phyloP scores from a whole-genome alignment of 2,113 vertebrate species.

The Chaetura pelagica region DNA sequence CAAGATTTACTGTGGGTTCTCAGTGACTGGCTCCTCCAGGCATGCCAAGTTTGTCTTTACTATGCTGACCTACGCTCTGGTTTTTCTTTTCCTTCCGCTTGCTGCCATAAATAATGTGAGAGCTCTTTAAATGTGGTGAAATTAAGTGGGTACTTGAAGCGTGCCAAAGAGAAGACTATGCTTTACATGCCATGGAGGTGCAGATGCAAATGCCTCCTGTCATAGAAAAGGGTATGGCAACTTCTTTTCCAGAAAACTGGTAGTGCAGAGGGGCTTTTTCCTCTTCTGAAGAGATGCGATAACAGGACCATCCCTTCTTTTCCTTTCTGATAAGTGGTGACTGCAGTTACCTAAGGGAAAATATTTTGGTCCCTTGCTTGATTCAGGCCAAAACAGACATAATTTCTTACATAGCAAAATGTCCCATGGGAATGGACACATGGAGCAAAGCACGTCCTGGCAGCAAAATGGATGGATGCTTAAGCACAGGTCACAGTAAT shows the following conservation, averaged over 20 bases:
- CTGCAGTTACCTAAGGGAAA: neutral
- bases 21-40: neutral
- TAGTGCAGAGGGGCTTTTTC: neutral
- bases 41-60: neutral
- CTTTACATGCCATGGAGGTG: neutral
- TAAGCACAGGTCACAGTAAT: neutral
- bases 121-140: neutral
- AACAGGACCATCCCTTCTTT: neutral
- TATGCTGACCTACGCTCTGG: neutral
- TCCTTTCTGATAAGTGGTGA: neutral
- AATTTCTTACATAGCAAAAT: neutral
- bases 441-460: fast-evolving
- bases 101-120: neutral
- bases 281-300: neutral
- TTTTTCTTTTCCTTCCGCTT: neutral
- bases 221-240: neutral
- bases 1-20: neutral
- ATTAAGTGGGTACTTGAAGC: neutral
- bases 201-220: neutral
- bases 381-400: neutral
- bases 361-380: neutral
- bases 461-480: neutral
- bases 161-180: neutral
- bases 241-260: neutral
- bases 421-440: neutral